Evolutionary conservation across 2,888 invertebrate species (phyloP).

Genomic region (Diarsia dahlii): DNA sequence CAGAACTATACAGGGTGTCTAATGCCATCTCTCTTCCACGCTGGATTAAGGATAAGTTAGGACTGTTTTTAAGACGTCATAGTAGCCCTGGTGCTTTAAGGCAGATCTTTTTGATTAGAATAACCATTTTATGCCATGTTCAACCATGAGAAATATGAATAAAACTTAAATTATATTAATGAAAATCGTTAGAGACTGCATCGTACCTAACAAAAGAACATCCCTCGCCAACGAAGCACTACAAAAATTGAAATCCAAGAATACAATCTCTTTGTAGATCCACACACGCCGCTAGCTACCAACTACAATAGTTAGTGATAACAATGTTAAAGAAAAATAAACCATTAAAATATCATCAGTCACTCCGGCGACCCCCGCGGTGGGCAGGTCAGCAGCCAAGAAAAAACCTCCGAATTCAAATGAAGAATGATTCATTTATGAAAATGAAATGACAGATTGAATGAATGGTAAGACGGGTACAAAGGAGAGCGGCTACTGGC

Average conservation of each 20-base stretch:
- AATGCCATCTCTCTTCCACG: no score
- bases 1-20: no score
- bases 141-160: background rate
- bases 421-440: conserved; percentile 90
- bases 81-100: no score
- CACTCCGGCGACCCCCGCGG: conserved; percentile 86
- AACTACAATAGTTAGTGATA: conserved; percentile 87
- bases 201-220: background rate
- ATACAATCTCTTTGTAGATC: conserved; percentile 66
- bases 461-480: conserved; percentile 83
- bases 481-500: conserved; percentile 85
- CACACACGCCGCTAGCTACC: conserved; percentile 68
- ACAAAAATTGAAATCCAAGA: conserved; percentile 42
- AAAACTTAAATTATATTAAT: background rate
- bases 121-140: background rate
- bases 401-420: conserved; percentile 88
- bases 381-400: conserved; percentile 88
- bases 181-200: no score
- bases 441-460: conserved; percentile 90
- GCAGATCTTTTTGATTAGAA: background rate
- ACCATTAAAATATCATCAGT: conserved; percentile 90
- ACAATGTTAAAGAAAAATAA: conserved; percentile 90
- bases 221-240: conserved; percentile 13
- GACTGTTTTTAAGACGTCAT: no score
- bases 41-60: no score